phyloP scores from a whole-genome alignment of 2,888 invertebrate genomes.

The Lasioglossum pauxillum region DNA sequence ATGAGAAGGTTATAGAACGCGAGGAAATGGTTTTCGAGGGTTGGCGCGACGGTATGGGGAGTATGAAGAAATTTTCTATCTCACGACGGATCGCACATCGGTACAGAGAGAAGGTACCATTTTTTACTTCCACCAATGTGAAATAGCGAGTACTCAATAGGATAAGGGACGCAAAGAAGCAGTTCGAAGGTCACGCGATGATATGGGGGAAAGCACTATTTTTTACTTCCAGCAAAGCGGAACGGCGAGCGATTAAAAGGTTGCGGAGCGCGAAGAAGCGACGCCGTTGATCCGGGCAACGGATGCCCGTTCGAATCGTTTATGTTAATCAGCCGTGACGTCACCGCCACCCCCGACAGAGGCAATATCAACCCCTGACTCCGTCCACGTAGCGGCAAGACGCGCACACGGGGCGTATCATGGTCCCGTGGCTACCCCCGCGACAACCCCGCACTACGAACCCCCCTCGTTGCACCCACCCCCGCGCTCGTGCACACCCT shows the following conservation, averaged over 20 bases:
- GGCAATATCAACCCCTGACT: conserved; percentile 75
- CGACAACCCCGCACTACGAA: conserved; percentile 25
- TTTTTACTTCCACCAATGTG: not conserved
- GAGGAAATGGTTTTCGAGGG: not conserved
- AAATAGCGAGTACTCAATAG: not conserved
- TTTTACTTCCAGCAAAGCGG: not conserved
- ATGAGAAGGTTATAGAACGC: not conserved
- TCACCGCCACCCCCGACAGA: conserved; percentile 71
- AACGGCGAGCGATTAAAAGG: not conserved
- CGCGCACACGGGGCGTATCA: conserved; percentile 68
- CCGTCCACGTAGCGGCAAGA: conserved; percentile 57
- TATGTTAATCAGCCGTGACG: conserved; percentile 79
- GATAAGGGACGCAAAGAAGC: not conserved
- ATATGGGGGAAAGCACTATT: not conserved
- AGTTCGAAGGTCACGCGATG: not conserved
- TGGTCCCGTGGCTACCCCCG: conserved; percentile 50
- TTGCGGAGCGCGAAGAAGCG: not conserved
- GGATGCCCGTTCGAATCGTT: conserved; percentile 68
- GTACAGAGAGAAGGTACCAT: not conserved
- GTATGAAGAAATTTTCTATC: not conserved
- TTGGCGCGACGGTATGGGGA: not conserved
- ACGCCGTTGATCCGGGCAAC: conserved; percentile 34
- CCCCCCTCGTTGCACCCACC: conserved; percentile 27
- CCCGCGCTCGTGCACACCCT: conserved; percentile 71
- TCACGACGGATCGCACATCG: not conserved